Base-by-base conservation (phyloP, 2,888 invertebrate species). In the Petrolisthes cinctipes region DNA sequence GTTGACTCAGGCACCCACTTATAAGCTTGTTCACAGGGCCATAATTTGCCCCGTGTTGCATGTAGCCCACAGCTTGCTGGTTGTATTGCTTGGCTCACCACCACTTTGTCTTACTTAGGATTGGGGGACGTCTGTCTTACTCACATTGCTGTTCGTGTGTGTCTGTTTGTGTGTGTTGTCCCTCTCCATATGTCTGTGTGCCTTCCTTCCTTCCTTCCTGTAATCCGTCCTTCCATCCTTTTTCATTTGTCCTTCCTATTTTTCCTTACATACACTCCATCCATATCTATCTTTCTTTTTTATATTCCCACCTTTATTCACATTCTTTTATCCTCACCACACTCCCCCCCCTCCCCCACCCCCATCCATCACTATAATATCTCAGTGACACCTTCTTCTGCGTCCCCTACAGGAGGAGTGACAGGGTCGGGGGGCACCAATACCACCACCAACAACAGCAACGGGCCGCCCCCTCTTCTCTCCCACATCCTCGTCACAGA, bases 401-500 rank as follows among this genome's bases (percentile, higher is more conserved):
- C 56, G 11, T 71, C 51, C 5, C 14, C n/a, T 53, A 51, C 56
- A 7, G 4, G 56, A 83, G 87, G 87, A 53, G 53, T 81, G 23
- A 23, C 66, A 56, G 37, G 57, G 66, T 37, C 51, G 56, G 37
- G 73, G 53, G 51, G 71, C 20, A 53, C 20, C 1, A 71, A n/a
- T n/a, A n/a, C n/a, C n/a, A 37, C 2, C 37, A 37, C 4, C 76
- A 51, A 20, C 80, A 23, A 54, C 57, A 23, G 11, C 37, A 53
- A 71, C 57, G 23, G 75, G 57, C 11, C 83, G 20, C 4, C 86
- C 83, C 88, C 88, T 3, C 80, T 88, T 0, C 82, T 88, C 66
- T 51, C 88, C 17, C 90, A 90, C 82, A 90, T 90, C 78, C 90
- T 90, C 2, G 90, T 90, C 11, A 90, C 90, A 4, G 88, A 88